These are phyloP conservation scores for Gymnocypris eckloni DNA, from an alignment of 2,797 vertebrate genomes.

Conservation along the genomic window DNA sequence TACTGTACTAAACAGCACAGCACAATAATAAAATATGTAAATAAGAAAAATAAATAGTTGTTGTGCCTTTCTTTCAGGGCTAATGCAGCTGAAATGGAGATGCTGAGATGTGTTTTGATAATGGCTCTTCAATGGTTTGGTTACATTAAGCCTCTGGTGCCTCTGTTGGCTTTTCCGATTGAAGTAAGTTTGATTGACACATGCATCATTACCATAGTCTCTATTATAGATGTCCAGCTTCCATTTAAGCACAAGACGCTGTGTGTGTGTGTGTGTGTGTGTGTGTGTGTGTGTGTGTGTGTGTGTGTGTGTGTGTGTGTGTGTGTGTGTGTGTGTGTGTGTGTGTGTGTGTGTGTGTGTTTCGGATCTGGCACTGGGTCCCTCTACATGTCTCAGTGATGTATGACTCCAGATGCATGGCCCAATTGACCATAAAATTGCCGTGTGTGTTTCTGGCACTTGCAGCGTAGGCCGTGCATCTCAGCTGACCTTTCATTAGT, in stretches of 20 bases:
- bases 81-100: conserved; percentile 78
- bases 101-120: conserved; percentile 79
- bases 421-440: conserved; percentile 99
- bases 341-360: conserved; percentile 19
- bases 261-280: conserved; percentile 12
- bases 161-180: conserved; percentile 70
- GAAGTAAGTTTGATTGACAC: conserved; percentile 78
- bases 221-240: neutral
- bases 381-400: conserved; percentile 80
- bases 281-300: conserved; percentile 16
- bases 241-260: neutral
- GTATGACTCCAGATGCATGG: conserved; percentile 93
- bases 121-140: conserved; percentile 70
- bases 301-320: conserved; percentile 24
- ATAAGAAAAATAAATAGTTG: neutral
- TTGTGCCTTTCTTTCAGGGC: conserved; percentile 70
- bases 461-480: conserved; percentile 80
- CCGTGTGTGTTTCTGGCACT: conserved; percentile 84
- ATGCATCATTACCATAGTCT: neutral
- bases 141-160: conserved; percentile 71
- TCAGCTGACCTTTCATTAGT: conserved; percentile 92
- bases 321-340: conserved; percentile 6
- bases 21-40: neutral
- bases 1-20: neutral
- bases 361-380: conserved; percentile 81